Evolutionary conservation across 2,113 vertebrate species (phyloP), one percentile per base, ranked within the genome.

Genomic region (Ameiurus melas): DNA sequence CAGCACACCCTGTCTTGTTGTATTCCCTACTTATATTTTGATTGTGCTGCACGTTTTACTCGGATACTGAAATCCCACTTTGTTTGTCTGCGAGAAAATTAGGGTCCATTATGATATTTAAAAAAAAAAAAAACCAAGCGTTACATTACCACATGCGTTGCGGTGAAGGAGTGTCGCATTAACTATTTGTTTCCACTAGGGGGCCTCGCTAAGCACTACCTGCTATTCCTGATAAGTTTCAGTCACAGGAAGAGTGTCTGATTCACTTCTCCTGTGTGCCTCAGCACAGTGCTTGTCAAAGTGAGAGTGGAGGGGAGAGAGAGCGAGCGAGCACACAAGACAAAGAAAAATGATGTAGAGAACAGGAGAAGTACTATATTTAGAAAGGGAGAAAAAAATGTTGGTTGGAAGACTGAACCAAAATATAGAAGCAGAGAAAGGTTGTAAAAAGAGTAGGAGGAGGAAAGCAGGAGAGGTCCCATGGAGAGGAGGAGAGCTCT

Each of bases 361-460:
- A 30, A 30, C 3, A 30, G 19, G 9, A 55, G 47, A 30, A n/a
- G 13, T n/a, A 6, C 75, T 78, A 78, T 51, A 53, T 51, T 51
- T 78, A 51, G 43, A 78, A 51, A 17, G 47, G 0, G 47, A 14
- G 6, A 79, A 79, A 79, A 10, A 20, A n/a, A 33, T 57, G 53
- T 20, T 80, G 51, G n/a, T 6, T 33, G 77, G 14, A 51, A 47
- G 75, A 13, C 2, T 25, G 75, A 30, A 57, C 20, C 4, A 36
- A 25, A 60, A 5, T 19, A 30, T 33, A 4, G 55, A 71, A 36
- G 64, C 60, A 77, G 78, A 22, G 53, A 19, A 36, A 53, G 22
- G 43, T 77, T 86, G 79, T 47, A 17, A 10, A 20, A 60, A 2
- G 47, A 85, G 55, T 68, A 85, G 77, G 91, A 89, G 80, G 91